A percentile compares a stretch with the other conserved stretches of the same genome.
Conservation (phyloP, 1,140 invertebrate species). For the Zaprionus ornatus region DNA sequence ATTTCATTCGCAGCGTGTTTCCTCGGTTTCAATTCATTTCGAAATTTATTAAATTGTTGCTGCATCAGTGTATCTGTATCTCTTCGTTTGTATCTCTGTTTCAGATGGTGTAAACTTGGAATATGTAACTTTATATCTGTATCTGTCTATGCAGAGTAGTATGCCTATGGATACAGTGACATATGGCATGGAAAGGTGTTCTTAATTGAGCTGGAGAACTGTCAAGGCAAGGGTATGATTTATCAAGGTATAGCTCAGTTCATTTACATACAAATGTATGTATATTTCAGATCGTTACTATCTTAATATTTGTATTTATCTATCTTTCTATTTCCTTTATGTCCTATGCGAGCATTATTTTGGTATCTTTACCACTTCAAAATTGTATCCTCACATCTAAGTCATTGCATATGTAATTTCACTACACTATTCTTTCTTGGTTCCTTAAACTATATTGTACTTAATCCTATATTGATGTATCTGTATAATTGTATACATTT, state of each 20-base stretch:
- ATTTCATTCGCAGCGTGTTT: background rate
- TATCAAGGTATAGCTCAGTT: background rate
- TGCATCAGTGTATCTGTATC: background rate
- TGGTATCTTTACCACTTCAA: too few species aligned
- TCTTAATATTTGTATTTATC: too few species aligned
- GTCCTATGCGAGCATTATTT: too few species aligned
- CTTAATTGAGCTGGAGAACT: too few species aligned
- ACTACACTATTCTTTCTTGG: too few species aligned
- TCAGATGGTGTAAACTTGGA: background rate
- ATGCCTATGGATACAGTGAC: too few species aligned
- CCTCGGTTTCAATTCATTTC: background rate
- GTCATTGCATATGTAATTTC: background rate
- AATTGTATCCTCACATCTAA: too few species aligned
- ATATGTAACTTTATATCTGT: background rate
- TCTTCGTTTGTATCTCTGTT: background rate
- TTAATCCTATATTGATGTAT: background rate
- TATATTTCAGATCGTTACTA: background rate
- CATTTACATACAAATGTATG: background rate
- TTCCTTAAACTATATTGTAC: background rate
- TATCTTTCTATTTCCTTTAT: too few species aligned
- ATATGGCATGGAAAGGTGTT: too few species aligned
- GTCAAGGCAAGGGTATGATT: too few species aligned
- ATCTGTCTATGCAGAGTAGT: background rate
- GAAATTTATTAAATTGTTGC: background rate
- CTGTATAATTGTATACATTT: too few species aligned